Percentiles rank a stretch among this genome's conserved stretches.
Evolutionary conservation across 2,888 invertebrate species (phyloP).

Genomic region (Apantesis nais): DNA sequence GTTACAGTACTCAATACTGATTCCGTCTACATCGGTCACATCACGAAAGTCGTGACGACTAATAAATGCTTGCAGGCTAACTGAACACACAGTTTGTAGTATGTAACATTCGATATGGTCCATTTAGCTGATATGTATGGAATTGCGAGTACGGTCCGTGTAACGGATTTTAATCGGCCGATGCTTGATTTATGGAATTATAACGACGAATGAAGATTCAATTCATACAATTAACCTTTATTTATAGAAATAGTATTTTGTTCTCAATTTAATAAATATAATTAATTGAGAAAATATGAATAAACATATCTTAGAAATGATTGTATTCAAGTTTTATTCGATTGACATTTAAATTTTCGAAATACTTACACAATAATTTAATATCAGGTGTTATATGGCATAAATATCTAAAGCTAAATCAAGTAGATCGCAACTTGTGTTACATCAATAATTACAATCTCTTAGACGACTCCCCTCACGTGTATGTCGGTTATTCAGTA

Average conservation of each 20-base stretch:
- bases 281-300: background rate
- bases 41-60: slow-evolving; percentile 72
- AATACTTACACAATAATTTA: background rate
- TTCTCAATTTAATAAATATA: background rate
- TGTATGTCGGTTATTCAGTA: too few relatives aligned
- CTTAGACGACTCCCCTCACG: too few relatives aligned
- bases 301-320: background rate
- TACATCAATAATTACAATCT: too few relatives aligned
- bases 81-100: slow-evolving; percentile 39
- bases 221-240: background rate
- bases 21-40: slow-evolving; percentile 54
- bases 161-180: slow-evolving; percentile 37
- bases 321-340: background rate
- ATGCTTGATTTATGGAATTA: slow-evolving; percentile 25
- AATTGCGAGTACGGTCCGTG: slow-evolving; percentile 30
- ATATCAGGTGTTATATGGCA: background rate
- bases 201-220: slow-evolving; percentile 1
- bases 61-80: slow-evolving; percentile 63
- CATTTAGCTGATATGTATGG: slow-evolving; percentile 51
- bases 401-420: too few relatives aligned
- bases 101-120: slow-evolving; percentile 50
- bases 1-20: too few relatives aligned
- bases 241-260: background rate
- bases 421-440: background rate
- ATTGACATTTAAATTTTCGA: background rate